Evolutionary conservation across 2,888 invertebrate genomes (phyloP).

Genomic region (Nephrotoma guestfalica): DNA sequence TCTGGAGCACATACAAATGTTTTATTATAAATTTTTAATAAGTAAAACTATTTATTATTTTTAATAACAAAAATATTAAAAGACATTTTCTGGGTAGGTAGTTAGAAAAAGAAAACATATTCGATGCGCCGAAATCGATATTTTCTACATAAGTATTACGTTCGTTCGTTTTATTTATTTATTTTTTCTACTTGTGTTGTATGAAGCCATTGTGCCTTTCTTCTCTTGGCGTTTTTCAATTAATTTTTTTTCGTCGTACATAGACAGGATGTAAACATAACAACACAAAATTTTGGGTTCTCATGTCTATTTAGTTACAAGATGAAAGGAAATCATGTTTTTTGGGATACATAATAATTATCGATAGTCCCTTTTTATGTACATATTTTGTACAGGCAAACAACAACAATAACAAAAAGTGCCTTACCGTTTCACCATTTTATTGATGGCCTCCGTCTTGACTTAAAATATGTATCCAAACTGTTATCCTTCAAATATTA

Average conservation of each 20-base stretch:
- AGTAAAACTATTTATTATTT: background rate
- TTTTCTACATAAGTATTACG: background rate
- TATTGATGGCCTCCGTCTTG: conserved; percentile 6
- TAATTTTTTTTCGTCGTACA: background rate
- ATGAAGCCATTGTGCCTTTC: background rate
- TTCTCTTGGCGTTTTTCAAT: background rate
- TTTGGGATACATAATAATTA: background rate
- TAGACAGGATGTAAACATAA: background rate
- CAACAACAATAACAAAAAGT: background rate
- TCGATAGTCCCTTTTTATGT: background rate
- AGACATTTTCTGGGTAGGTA: background rate
- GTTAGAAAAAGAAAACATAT: background rate
- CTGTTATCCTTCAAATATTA: background rate
- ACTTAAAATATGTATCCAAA: background rate
- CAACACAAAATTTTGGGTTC: background rate
- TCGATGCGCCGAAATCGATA: conserved; percentile 2
- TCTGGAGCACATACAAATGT: background rate
- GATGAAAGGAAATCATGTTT: background rate
- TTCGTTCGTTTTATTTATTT: background rate
- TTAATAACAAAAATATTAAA: background rate
- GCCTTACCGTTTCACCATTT: conserved; percentile 6
- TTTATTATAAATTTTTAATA: background rate
- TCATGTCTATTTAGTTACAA: background rate
- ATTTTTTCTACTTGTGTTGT: background rate
- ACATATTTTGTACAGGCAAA: background rate